A percentile compares a stretch with the other conserved stretches of the same genome.
Conservation (phyloP, 2,113 vertebrate genomes). For the cattle (Bos taurus) region DNA sequence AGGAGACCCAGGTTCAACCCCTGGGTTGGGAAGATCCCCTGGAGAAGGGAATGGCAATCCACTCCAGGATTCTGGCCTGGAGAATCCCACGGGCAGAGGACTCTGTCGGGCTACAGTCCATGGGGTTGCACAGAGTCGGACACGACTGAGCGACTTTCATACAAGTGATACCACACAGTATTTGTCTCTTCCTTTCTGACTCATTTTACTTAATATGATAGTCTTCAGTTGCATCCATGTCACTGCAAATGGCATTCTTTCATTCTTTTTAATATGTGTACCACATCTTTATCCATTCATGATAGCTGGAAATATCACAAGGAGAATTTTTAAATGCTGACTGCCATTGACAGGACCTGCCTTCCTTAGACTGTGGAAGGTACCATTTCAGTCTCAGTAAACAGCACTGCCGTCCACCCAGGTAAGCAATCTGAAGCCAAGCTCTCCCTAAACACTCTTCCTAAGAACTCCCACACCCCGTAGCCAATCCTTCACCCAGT, state of each 20-base stretch:
- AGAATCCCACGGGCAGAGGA: not conserved
- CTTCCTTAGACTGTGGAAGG: not conserved
- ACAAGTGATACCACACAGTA: not conserved
- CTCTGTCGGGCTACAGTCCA: not conserved
- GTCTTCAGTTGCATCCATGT: not conserved
- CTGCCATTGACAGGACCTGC: not conserved
- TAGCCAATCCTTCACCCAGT: not conserved
- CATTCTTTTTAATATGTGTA: not conserved
- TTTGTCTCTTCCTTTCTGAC: not conserved
- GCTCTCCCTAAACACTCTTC: not conserved
- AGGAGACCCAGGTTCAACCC: not conserved
- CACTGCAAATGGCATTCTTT: not conserved
- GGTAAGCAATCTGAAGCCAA: not conserved
- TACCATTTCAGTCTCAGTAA: not conserved
- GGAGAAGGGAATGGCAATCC: not conserved
- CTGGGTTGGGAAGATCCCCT: not conserved
- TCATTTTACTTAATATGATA: not conserved
- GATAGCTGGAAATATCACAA: not conserved
- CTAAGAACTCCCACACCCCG: not conserved
- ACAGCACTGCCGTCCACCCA: not conserved
- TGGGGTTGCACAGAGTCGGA: not conserved
- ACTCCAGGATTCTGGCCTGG: not conserved
- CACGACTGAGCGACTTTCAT: not conserved
- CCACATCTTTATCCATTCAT: not conserved
- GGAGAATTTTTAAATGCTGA: not conserved